Conservation (phyloP, 2,797 vertebrate species). For the Harpagifer antarcticus region DNA sequence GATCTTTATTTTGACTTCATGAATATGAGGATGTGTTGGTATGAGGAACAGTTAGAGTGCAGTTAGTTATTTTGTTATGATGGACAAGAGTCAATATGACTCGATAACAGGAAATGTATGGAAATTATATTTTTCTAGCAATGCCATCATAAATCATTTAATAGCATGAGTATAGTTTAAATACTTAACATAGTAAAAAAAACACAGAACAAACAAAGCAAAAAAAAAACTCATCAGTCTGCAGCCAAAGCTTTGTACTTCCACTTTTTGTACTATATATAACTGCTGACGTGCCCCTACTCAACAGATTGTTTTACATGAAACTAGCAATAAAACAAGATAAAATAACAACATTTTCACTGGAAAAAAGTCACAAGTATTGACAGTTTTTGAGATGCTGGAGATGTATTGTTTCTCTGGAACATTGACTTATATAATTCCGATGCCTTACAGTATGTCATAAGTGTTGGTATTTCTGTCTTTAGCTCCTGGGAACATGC, state of each 20-base stretch:
- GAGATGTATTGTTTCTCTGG: conserved; percentile 20
- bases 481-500: conserved; percentile 40
- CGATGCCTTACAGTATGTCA: conserved; percentile 33
- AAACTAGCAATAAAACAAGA: neutral
- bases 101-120: conserved; percentile 71
- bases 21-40: conserved; percentile 71
- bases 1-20: conserved; percentile 66
- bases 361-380: neutral
- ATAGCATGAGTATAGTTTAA: conserved; percentile 76
- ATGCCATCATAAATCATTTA: conserved; percentile 49
- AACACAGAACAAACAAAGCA: conserved; percentile 45
- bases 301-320: conserved; percentile 3
- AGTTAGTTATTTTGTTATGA: conserved; percentile 55
- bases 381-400: conserved; percentile 8
- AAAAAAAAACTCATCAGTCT: conserved; percentile 35
- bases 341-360: neutral
- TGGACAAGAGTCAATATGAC: conserved; percentile 91
- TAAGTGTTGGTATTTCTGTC: conserved; percentile 20
- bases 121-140: conserved; percentile 47
- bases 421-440: conserved; percentile 19
- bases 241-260: conserved; percentile 32
- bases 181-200: conserved; percentile 78
- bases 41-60: conserved; percentile 74
- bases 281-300: neutral
- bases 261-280: conserved; percentile 3